Base-by-base conservation (phyloP, 2,888 invertebrate species). In the Marasmarcha lunaedactyla region DNA sequence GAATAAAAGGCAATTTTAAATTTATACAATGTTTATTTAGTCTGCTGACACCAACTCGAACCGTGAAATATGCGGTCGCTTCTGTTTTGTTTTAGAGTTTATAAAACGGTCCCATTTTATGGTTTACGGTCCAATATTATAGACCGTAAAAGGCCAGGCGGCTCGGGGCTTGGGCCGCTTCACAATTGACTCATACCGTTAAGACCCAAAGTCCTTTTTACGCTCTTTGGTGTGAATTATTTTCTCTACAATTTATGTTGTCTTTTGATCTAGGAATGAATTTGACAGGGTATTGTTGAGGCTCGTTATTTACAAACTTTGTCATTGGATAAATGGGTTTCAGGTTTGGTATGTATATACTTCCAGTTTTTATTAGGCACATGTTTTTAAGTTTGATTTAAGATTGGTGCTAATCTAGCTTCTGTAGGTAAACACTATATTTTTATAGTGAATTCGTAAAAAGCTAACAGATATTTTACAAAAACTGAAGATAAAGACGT, bases 71-170 rank as follows among this genome's bases (percentile, higher is more conserved):
- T 66, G 68, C 64, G 66, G 63, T 58, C 56, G 63, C 56, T 54
- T 48, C 60, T 67, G 66, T 69, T 72, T 73, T 73, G 68, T 73
- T 69, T 67, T 59, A 69, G 58, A 62, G 63, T 65, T 70, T 71
- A 72, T 67, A 71, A 69, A 70, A 58, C 64, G 65, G 59, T 58
- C 52, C 56, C 64, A 62, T 58, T 71, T 74, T 72, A 76, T 74
- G 71, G 71, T 72, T 77, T 76, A 77, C 73, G 53, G 71, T 70
- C 63, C 69, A 74, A 77, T 77, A 77, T 71, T 74, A 71, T 66
- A 60, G 74, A 54, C 55, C 68, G 60, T 76, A 74, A 76, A 72
- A 64, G 60, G 52, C 57, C 59, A 62, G 59, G 65, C 60, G 66
- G 64, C 60, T 59, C 62, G 59, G 53, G 62, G 64, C 61, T 63